Conservation (phyloP, 2,888 invertebrate genomes). For the Nebria brevicollis region DNA sequence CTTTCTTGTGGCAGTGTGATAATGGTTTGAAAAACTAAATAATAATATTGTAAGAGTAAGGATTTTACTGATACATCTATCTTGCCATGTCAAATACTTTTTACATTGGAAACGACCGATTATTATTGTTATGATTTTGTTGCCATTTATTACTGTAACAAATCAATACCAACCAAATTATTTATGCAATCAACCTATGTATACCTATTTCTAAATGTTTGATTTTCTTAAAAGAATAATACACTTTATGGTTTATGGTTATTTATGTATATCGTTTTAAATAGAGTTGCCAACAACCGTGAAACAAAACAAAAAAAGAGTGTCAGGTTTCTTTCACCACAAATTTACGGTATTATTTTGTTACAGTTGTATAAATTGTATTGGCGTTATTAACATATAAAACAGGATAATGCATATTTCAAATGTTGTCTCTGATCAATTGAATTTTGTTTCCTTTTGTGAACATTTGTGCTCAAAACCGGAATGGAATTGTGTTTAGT, state of each 20-base stretch:
- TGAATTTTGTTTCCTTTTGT: conserved; percentile 30
- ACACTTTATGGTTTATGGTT: no score
- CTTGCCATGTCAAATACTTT: conserved; percentile 58
- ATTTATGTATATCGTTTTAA: no score
- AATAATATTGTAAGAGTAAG: conserved; percentile 44
- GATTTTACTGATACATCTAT: conserved; percentile 53
- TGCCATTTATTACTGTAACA: conserved; percentile 11
- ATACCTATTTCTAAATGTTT: no score
- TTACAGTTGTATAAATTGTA: not conserved
- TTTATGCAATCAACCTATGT: no score
- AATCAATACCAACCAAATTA: not conserved
- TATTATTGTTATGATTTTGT: not conserved
- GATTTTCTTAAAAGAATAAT: no score
- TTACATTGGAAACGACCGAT: conserved; percentile 2
- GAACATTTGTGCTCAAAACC: conserved; percentile 44
- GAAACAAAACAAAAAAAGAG: not conserved
- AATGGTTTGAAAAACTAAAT: conserved; percentile 36
- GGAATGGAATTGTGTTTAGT: conserved; percentile 46
- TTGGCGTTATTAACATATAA: no score
- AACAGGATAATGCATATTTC: not conserved
- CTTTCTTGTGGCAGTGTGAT: conserved; percentile 49
- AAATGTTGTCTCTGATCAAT: not conserved
- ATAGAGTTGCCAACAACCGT: no score
- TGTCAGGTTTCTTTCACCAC: not conserved
- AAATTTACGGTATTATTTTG: not conserved